Conservation (phyloP, 1,140 invertebrate species). For the Nasonia vitripennis region DNA sequence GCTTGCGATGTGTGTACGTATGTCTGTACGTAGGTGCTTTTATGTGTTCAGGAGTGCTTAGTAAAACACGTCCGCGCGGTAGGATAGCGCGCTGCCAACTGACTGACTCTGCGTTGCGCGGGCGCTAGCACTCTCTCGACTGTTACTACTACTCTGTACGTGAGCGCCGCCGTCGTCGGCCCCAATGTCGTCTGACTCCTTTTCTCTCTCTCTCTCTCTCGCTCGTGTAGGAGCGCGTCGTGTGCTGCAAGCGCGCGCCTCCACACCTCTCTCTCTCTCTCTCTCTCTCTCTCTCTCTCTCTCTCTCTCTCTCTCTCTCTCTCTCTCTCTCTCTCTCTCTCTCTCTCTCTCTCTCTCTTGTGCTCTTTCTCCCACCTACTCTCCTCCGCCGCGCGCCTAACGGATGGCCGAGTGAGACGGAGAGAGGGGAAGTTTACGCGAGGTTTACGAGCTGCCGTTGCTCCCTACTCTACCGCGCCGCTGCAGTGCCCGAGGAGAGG, state of each 20-base stretch:
- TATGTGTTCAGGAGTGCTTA: background rate
- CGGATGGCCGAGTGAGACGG: background rate
- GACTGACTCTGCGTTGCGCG: slow-evolving; percentile 65
- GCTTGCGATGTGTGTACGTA: background rate
- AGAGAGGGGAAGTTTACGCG: slow-evolving; percentile 58
- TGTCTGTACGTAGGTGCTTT: background rate
- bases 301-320: slow-evolving; percentile 12
- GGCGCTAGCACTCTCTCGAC: slow-evolving; percentile 52
- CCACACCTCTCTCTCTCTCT: slow-evolving; percentile 13
- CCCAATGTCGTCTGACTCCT: slow-evolving; percentile 64
- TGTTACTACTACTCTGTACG: slow-evolving; percentile 46
- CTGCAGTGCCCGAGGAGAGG: background rate
- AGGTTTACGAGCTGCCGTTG: slow-evolving; percentile 57
- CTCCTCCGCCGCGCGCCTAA: background rate
- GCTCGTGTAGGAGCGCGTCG: background rate
- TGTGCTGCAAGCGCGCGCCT: slow-evolving; percentile 31
- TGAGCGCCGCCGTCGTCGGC: slow-evolving; percentile 54
- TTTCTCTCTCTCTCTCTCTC: slow-evolving; percentile 41
- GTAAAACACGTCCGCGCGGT: slow-evolving; percentile 62
- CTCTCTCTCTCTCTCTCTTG: slow-evolving; percentile 15
- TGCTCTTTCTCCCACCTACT: background rate
- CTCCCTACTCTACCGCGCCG: background rate
- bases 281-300: slow-evolving; percentile 11
- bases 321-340: slow-evolving; percentile 1
- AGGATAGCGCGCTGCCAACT: slow-evolving; percentile 68